Evolutionary conservation across 2,888 invertebrate genomes (phyloP).

Genomic region (Calameuta idolon): DNA sequence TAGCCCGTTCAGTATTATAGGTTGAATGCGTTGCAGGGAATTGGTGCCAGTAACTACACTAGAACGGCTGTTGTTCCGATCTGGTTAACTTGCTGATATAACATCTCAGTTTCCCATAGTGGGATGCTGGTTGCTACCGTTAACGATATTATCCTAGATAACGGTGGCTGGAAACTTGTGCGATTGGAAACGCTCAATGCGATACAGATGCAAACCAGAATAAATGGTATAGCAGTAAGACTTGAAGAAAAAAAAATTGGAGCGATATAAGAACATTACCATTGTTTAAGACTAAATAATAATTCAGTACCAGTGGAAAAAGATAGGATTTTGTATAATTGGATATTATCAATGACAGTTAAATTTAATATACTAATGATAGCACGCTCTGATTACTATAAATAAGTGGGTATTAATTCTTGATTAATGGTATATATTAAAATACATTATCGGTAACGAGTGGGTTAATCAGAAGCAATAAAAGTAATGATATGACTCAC

Average conservation of each 20-base stretch:
- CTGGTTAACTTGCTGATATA: conserved; percentile 22
- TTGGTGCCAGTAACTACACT: conserved; percentile 20
- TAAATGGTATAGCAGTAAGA: neutral
- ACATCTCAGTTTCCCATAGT: conserved; percentile 16
- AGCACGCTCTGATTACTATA: neutral
- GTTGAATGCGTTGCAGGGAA: conserved; percentile 8
- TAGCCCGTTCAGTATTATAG: neutral
- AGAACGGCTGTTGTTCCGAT: conserved; percentile 18
- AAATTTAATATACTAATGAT: neutral
- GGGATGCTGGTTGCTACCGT: conserved; percentile 2
- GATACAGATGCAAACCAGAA: neutral
- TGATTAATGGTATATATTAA: neutral
- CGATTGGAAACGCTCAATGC: neutral
- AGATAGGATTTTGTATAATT: neutral
- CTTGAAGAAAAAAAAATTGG: neutral
- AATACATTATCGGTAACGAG: neutral
- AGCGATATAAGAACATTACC: neutral
- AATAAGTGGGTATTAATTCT: neutral
- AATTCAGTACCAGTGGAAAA: neutral
- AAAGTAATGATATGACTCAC: neutral
- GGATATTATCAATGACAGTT: neutral
- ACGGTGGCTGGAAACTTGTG: neutral
- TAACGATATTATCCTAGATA: conserved; percentile 3
- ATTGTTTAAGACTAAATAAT: neutral
- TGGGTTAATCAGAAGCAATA: neutral